phyloP scores from a whole-genome alignment of 2,113 vertebrate genomes.

The Channa maculata region DNA sequence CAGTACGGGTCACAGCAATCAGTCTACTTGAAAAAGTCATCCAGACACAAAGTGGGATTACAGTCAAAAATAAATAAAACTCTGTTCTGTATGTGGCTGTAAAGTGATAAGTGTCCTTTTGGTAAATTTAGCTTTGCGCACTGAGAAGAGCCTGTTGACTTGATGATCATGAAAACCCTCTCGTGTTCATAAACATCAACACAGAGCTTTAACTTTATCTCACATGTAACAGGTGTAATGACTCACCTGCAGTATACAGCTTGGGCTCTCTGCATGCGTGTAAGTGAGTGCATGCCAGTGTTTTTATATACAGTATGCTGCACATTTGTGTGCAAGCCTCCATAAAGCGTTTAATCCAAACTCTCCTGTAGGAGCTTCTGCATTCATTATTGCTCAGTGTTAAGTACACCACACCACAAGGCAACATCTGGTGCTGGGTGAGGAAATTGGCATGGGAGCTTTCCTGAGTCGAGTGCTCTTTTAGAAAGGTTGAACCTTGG shows the following conservation, averaged over 20 bases:
- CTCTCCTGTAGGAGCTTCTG: conserved; percentile 5
- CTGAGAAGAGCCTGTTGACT: conserved; percentile 36
- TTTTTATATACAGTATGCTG: not conserved
- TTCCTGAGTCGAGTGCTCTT: conserved; percentile 46
- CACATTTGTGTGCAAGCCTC: not conserved
- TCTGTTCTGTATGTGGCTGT: not conserved
- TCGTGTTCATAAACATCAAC: conserved; percentile 17
- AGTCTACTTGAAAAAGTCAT: conserved; percentile 48
- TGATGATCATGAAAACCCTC: conserved; percentile 15
- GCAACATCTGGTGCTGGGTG: conserved; percentile 61
- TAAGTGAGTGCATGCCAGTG: not conserved
- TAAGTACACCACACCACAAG: conserved; percentile 34
- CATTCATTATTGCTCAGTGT: conserved; percentile 65
- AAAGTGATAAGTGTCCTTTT: conserved; percentile 21
- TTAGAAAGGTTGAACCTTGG: conserved; percentile 41
- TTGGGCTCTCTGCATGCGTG: not conserved
- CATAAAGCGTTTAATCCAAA: conserved; percentile 33
- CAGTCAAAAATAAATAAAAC: conserved; percentile 25
- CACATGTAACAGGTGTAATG: conserved; percentile 15
- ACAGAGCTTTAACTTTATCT: conserved; percentile 22
- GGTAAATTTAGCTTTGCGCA: conserved; percentile 41
- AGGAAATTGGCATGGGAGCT: conserved; percentile 36
- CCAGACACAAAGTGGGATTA: conserved; percentile 41
- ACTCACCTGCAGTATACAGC: conserved; percentile 16
- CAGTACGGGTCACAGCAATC: conserved; percentile 59